Base-by-base conservation (phyloP, 2,797 vertebrate genomes). In the Urosaurus nigricauda region DNA sequence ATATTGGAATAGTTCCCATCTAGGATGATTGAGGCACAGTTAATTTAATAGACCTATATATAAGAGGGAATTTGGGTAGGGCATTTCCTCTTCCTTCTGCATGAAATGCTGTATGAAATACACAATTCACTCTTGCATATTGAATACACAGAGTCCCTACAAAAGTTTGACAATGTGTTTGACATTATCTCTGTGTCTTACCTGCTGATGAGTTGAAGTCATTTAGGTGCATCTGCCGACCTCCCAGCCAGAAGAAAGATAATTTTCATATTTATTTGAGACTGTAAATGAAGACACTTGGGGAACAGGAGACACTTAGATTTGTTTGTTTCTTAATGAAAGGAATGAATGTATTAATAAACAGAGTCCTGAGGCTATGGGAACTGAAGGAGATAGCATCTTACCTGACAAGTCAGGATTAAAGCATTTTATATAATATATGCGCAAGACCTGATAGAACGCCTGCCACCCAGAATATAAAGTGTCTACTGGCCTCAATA, bases 231-330 rank as follows among this genome's bases (percentile, higher is more conserved):
- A 26, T 78, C 75, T 53, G 6, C 85, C 68, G 60, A 68, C 60
- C 85, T 79, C 85, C 75, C 60, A 68, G 32, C 32, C 53, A 86
- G 85, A 86, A 43, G 13, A 68, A 86, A 68, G 21, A 17, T 79
- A 86, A 79, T 35, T 86, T 68, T 74, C n/a, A 77, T 63, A 68
- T 68, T 79, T 53, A 17, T 77, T 29, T 65, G 73, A 77, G 24
- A 86, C 32, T 78, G 21, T 17, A 24, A 21, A 35, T 14, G 13
- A 86, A 78, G 58, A 51, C 40, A 78, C 47, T 63, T 86, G 29
- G n/a, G 11, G 40, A 75, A 65, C 0, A 86, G 32, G 29, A 86
- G 21, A 60, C 53, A 43, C 75, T 85, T 75, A 75, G 26, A 40
- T 26, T 35, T 83, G 26, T 43, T 43, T 56, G 11, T 84, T 60